Evolutionary conservation across 2,888 invertebrate genomes (phyloP).

Genomic region (Macroteleia sp.): DNA sequence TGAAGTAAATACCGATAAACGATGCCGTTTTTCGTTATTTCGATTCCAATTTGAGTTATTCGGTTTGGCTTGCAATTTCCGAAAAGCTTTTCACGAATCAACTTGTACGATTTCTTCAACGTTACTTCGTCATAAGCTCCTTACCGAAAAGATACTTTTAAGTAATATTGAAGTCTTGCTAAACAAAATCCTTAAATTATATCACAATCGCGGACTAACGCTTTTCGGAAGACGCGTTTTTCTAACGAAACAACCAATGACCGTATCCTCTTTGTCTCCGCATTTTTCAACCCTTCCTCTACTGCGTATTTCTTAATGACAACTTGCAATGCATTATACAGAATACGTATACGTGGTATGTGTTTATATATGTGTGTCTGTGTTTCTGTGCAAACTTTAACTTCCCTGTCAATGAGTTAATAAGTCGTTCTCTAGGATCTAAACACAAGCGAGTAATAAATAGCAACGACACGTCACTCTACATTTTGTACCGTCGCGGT

Average conservation of each 20-base stretch:
- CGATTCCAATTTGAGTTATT: background rate
- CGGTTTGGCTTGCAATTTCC: background rate
- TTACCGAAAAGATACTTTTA: constrained; percentile 6
- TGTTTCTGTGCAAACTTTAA: constrained; percentile 64
- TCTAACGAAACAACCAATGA: background rate
- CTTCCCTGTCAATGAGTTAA: constrained; percentile 43
- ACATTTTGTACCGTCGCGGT: constrained; percentile 69
- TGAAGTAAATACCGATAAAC: too few relatives aligned
- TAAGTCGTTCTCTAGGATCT: constrained; percentile 64
- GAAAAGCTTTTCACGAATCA: background rate
- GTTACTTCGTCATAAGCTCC: background rate
- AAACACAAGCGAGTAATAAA: constrained; percentile 71
- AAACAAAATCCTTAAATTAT: constrained; percentile 45
- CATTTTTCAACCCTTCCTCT: too few relatives aligned
- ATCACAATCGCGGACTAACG: constrained; percentile 48
- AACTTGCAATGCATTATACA: constrained; percentile 59
- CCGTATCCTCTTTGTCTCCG: too few relatives aligned
- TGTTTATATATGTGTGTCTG: constrained; percentile 41
- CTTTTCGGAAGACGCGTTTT: background rate
- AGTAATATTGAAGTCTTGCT: constrained; percentile 32
- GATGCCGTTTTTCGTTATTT: too few relatives aligned
- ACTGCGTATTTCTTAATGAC: too few relatives aligned
- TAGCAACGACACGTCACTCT: constrained; percentile 67
- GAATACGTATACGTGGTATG: constrained; percentile 25
- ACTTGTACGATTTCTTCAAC: background rate